Evolutionary conservation across 2,888 invertebrate genomes (phyloP), one percentile per base, ranked within the genome.

Genomic region (Platypus cylindrus): DNA sequence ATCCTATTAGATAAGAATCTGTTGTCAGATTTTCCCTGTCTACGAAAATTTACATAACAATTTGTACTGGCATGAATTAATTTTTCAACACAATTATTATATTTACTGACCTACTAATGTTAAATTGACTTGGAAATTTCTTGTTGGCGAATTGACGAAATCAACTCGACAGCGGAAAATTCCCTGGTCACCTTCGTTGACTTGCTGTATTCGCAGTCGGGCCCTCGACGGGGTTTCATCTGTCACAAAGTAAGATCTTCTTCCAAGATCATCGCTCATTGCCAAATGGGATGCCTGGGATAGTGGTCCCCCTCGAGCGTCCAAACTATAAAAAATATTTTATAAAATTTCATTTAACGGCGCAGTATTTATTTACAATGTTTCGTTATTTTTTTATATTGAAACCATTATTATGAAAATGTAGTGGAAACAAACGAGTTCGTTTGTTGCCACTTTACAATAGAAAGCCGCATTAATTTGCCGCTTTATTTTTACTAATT

Each of bases 101-200:
- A n/a, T n/a, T n/a, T n/a, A n/a, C 81, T 73, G 63, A 90, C 90
- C 86, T 54, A 90, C 78, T 56, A 91, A 75, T 48, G 84, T 86
- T 48, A 90, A 70, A 58, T 86, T 87, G 53, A 87, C 78, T 53
- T 76, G 72, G 54, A 80, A 85, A 61, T 90, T 90, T 51, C 81
- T 73, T 1, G 90, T 90, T 1, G 89, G 89, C 1, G 86, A 83
- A 60, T 87, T 80, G 41, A 80, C 73, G 56, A 87, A 91, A 65
- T 91, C 90, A 45, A 90, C 81, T 47, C 90, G 69, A 59, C 90
- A 90, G 37, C 90, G 70, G 60, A 86, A 91, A 24, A 84, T 64
- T 3, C 89, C 90, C 49, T 85, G 83, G 51, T 90, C 89, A 16
- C 71, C 69, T 26, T 68, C 60, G 36, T 72, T 72, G 38, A 84